Evolutionary conservation across 1,140 invertebrate genomes (phyloP), one percentile per base, ranked within the genome.

Genomic region (Pissodes strobi): DNA sequence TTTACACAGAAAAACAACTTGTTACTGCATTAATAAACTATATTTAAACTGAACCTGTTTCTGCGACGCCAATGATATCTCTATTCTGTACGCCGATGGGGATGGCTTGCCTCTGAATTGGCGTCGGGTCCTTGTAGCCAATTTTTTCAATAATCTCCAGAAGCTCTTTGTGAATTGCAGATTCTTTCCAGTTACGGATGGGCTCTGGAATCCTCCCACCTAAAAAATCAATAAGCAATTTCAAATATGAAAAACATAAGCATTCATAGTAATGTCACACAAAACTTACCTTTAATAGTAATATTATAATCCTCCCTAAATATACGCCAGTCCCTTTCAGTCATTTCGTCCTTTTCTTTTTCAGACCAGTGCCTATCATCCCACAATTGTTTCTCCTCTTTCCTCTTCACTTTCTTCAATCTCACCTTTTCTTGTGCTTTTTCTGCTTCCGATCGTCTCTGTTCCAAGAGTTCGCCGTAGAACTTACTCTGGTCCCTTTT

Each of bases 301-400:
- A 99, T 99, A 76, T 97, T 99, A 76, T 97, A 99, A 82, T 99
- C 98, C 82, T 99, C 98, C 66, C 97, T 87, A 76, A 99, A 99
- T 72, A 99, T 99, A 77, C 98, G 87, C 98, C 98, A 99, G 83
- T 99, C 98, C 76, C 98, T 85, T 77, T 99, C 97, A 8, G 92
- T 96, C 98, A 99, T 99, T 81, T 99, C 95, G 51, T 90, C 86
- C 0, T 90, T 75, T 9, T 88, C 86, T 80, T 99, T 99, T 71
- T 99, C 95, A 15, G 90, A 92, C 98, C 98, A 99, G 80, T 99
- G 97, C 19, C 98, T 85, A 77, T 99, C 97, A 82, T 99, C 97
- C 92, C 94, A 99, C 75, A 95, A 93, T 76, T 98, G 95, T 81
- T 99, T 99, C 65, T 98, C 95, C 82, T 99, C 96, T 78, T 94